phyloP scores from a whole-genome alignment of 2,797 vertebrate genomes.

The Sylvilagus floridanus region DNA sequence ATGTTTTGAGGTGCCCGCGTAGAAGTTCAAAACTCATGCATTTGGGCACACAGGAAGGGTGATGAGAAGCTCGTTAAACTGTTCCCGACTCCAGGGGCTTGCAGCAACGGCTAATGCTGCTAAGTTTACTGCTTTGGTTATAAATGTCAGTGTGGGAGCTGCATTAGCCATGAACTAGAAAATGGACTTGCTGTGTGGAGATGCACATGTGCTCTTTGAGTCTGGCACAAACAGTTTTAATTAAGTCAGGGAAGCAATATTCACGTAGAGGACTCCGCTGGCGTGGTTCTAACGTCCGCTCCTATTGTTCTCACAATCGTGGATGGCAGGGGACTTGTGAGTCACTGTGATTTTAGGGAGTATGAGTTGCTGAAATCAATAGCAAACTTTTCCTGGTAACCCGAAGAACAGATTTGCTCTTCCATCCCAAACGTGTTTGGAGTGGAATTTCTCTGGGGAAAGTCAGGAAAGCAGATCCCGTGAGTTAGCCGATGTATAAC shows the following conservation, averaged over 20 bases:
- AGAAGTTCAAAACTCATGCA: not conserved
- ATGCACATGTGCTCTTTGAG: not conserved
- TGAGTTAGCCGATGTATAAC: slow-evolving; percentile 5
- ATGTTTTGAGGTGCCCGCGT: too few relatives aligned
- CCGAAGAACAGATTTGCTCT: slow-evolving; percentile 14
- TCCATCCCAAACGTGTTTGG: slow-evolving; percentile 46
- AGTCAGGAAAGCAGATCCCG: slow-evolving; percentile 30
- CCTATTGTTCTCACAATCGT: not conserved
- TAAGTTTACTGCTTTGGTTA: not conserved
- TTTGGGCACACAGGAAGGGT: not conserved
- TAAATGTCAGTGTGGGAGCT: not conserved
- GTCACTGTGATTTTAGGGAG: not conserved
- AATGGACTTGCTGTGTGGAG: not conserved
- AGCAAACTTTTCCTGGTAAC: slow-evolving; percentile 7
- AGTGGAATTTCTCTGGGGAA: slow-evolving; percentile 53
- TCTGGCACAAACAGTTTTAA: not conserved
- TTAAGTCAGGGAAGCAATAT: not conserved
- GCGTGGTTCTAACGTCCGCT: not conserved
- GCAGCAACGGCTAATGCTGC: not conserved
- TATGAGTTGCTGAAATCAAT: slow-evolving; percentile 26
- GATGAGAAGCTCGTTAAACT: not conserved
- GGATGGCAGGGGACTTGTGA: not conserved
- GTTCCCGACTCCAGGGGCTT: not conserved
- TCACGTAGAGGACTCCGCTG: not conserved
- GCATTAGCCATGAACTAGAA: not conserved